These are phyloP conservation scores for Opisthograptis luteolata DNA, from an alignment of 2,888 invertebrate genomes.

Conservation along the genomic window DNA sequence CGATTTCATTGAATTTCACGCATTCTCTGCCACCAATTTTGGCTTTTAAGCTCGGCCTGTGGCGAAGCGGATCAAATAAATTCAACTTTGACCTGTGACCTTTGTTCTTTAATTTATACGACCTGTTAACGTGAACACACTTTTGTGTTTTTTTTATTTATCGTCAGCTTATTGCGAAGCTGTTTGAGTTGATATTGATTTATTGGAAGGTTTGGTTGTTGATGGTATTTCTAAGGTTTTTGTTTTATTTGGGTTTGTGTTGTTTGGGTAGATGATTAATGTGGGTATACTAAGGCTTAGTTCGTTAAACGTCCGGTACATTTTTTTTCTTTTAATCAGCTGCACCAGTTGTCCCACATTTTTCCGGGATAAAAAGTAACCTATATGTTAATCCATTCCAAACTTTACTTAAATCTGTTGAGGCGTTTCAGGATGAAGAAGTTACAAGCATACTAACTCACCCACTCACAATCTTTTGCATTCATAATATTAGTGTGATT, in stretches of 20 bases:
- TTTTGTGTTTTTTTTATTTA: constrained; percentile 54
- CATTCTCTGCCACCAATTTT: constrained; percentile 48
- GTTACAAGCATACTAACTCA: too few relatives aligned
- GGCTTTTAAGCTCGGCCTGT: constrained; percentile 47
- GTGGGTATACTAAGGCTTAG: neutral
- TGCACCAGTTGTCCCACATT: too few relatives aligned
- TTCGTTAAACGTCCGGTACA: too few relatives aligned
- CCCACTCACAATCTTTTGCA: too few relatives aligned
- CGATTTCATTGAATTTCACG: constrained; percentile 40
- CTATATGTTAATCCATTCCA: too few relatives aligned
- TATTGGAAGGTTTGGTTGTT: constrained; percentile 34
- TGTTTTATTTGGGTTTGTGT: neutral
- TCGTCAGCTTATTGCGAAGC: constrained; percentile 52
- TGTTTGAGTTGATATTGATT: constrained; percentile 39
- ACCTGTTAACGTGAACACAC: constrained; percentile 49
- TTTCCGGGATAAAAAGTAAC: too few relatives aligned
- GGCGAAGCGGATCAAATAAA: constrained; percentile 56
- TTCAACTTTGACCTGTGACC: constrained; percentile 45
- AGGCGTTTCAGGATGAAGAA: too few relatives aligned
- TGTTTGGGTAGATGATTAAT: neutral
- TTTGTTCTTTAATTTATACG: constrained; percentile 60
- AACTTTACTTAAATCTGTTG: too few relatives aligned
- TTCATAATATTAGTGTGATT: too few relatives aligned
- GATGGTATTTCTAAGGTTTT: constrained; percentile 6
- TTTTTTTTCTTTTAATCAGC: too few relatives aligned